phyloP scores from a whole-genome alignment of 2,888 invertebrate genomes.

The Cacoxenus indagator region DNA sequence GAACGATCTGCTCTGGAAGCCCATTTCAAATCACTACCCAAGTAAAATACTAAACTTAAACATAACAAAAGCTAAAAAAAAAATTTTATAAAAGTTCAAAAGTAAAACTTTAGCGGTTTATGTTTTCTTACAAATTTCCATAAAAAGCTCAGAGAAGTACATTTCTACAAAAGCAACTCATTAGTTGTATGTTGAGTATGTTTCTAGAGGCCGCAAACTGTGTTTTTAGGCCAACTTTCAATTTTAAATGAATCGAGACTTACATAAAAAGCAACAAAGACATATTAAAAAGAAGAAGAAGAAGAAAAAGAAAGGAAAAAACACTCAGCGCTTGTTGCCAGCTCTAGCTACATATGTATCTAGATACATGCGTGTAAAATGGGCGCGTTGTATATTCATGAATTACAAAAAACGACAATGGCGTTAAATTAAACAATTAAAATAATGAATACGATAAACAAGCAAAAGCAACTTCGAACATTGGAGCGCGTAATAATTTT shows the following conservation, averaged over 20 bases:
- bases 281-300: neutral
- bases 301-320: neutral
- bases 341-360: neutral
- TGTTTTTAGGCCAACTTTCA: constrained; percentile 62
- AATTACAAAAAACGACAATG: neutral
- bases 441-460: neutral
- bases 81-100: no score
- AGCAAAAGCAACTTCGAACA: neutral
- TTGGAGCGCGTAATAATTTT: neutral
- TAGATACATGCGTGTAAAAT: neutral
- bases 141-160: no score
- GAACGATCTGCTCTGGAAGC: no score
- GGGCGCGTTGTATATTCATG: neutral
- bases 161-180: no score
- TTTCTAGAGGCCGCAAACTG: constrained; percentile 46
- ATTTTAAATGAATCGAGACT: neutral
- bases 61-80: no score
- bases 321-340: neutral
- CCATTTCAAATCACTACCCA: no score
- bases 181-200: no score
- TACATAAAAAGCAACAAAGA: neutral
- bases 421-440: neutral
- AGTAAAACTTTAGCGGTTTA: no score
- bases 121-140: no score
- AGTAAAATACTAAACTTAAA: no score